Evolutionary conservation across 2,797 vertebrate species (phyloP), one percentile per base, ranked within the genome.

Genomic region (Rhinogobio ventralis): DNA sequence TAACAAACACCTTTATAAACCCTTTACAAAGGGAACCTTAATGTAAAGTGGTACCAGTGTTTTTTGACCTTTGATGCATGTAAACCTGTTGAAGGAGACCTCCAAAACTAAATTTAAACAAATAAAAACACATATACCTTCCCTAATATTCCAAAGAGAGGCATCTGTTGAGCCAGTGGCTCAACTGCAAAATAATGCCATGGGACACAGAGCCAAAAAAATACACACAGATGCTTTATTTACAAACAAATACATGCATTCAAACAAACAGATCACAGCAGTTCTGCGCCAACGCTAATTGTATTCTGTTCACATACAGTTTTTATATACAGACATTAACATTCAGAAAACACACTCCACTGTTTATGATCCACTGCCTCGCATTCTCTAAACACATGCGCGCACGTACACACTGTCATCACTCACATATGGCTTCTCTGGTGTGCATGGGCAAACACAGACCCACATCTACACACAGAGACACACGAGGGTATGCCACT

Each of bases 291-390:
- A 33, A n/a, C 5, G 30, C 45, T 66, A 49, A 83, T 53, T 51
- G 46, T 53, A 74, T 74, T 66, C 60, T 75, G 57, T 75, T 75
- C 60, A 51, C 62, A 72, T 62, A 13, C 53, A 39, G 45, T 66
- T 51, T n/a, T 83, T 53, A 81, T 73, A 82, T 60, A 57, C 23
- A 49, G 71, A 75, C 68, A 82, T 62, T 74, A 49, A 42, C 45
- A 75, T 83, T 83, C 45, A 75, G 55, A 51, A 64, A 62, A 66
- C 71, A 66, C 57, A 82, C 15, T 7, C 64, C 14, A 57, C n/a
- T 68, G 66, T 77, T 68, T 51, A 84, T 68, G 62, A 76, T 77
- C 49, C 49, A 46, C 25, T 57, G 82, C 46, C 49, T 79, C 9
- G 19, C 20, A 36, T 46, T 69, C 25, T 77, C 64, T 57, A 28